A percentile compares a stretch with the other conserved stretches of the same genome.
phyloP scores from a whole-genome alignment of 2,797 vertebrate species.

The Apodemus agrarius region DNA sequence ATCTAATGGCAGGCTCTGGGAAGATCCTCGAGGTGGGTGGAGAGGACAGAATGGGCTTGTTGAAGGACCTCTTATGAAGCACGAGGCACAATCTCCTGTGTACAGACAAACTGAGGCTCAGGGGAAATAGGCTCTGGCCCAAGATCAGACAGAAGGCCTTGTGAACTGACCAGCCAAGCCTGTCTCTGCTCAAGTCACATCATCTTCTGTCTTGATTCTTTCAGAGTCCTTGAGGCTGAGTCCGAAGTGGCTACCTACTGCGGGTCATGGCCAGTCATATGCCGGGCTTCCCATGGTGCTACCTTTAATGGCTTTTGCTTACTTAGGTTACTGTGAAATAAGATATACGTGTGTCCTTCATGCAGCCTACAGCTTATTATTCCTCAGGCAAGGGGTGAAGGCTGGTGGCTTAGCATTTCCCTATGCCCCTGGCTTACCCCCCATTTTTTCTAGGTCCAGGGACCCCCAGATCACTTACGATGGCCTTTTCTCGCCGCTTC shows the following conservation, averaged over 20 bases:
- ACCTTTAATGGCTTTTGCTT: slow-evolving; percentile 17
- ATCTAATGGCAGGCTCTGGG: not conserved
- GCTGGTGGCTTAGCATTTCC: slow-evolving; percentile 48
- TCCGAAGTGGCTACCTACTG: not conserved
- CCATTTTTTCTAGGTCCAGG: not conserved
- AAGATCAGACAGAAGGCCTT: not conserved
- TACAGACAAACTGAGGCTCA: not conserved
- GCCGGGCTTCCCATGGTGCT: slow-evolving; percentile 55
- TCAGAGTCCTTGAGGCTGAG: not conserved
- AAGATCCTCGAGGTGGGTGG: not conserved
- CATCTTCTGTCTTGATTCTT: not conserved
- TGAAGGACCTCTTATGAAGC: not conserved
- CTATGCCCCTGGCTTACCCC: not conserved
- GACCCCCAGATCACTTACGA: slow-evolving; percentile 85
- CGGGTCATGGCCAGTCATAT: slow-evolving; percentile 21
- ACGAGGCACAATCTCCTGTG: not conserved
- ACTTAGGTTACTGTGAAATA: not conserved
- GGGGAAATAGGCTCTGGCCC: not conserved
- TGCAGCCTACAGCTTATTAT: not conserved
- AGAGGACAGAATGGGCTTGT: not conserved
- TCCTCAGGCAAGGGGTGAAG: not conserved
- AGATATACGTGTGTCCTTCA: slow-evolving; percentile 43
- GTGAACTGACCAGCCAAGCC: not conserved
- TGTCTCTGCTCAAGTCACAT: not conserved
- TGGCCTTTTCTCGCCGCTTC: slow-evolving; percentile 89